phyloP scores from a whole-genome alignment of 2,888 invertebrate species.

The Amphipoea lucens region DNA sequence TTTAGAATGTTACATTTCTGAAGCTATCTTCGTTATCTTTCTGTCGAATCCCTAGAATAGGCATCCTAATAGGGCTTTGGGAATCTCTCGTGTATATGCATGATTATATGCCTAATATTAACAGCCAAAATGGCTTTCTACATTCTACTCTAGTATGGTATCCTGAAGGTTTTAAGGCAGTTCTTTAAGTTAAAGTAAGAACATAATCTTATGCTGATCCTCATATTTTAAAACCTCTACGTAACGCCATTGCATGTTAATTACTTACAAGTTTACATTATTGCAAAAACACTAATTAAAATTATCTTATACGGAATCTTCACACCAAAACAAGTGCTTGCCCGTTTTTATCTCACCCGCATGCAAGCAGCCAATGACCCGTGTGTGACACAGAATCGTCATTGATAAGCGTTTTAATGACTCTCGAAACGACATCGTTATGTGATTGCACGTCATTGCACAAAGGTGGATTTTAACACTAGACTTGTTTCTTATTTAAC shows the following conservation, averaged over 20 bases:
- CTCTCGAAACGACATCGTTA: conserved; percentile 47
- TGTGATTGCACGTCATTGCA: conserved; percentile 16
- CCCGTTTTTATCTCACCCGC: conserved; percentile 68
- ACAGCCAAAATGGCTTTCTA: not conserved
- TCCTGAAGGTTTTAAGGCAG: not conserved
- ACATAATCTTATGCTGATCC: not conserved
- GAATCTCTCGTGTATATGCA: not conserved
- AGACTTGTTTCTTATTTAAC: not conserved
- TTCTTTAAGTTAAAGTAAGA: not conserved
- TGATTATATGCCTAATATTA: not conserved
- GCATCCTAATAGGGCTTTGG: not conserved
- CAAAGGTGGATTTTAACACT: conserved; percentile 10
- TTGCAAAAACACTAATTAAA: not conserved
- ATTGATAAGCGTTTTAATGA: conserved; percentile 65
- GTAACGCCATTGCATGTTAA: not conserved
- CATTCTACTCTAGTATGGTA: not conserved
- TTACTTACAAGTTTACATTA: not conserved
- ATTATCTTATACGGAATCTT: conserved; percentile 33
- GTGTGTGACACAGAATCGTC: conserved; percentile 44
- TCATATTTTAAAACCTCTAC: not conserved
- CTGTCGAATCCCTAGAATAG: not conserved
- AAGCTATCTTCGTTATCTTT: not conserved
- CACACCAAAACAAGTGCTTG: conserved; percentile 8
- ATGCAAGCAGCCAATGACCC: conserved; percentile 67
- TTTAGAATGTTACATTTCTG: not conserved